A percentile compares a stretch with the other conserved stretches of the same genome.
phyloP scores from a whole-genome alignment of 2,113 vertebrate species.

The Ciconia boyciana region DNA sequence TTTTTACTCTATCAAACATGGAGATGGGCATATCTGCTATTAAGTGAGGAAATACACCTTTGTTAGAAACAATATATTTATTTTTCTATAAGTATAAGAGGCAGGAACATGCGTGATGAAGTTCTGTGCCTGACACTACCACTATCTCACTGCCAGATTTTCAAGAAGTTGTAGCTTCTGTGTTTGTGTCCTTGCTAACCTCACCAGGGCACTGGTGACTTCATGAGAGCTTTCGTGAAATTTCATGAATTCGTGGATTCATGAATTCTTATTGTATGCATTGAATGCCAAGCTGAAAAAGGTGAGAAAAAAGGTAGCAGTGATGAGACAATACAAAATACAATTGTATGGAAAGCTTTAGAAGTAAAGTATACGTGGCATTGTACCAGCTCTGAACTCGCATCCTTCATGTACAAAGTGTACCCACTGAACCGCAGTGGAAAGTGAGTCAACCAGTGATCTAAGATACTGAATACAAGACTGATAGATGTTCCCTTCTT shows the following conservation, averaged over 20 bases:
- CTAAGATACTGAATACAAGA: background rate
- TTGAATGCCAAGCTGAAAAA: background rate
- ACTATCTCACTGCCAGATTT: background rate
- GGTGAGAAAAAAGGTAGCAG: background rate
- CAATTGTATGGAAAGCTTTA: background rate
- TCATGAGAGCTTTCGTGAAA: background rate
- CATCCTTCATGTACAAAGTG: rapidly evolving
- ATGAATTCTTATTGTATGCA: background rate
- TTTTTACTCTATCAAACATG: background rate
- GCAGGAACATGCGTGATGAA: background rate
- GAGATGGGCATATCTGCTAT: background rate
- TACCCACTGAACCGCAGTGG: background rate
- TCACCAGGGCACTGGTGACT: background rate
- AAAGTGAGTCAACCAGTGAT: background rate
- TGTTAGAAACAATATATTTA: background rate
- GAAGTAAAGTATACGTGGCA: background rate
- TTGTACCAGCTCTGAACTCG: background rate
- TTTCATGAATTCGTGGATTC: background rate
- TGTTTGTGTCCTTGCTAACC: background rate
- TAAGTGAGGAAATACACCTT: background rate
- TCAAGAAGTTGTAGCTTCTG: background rate
- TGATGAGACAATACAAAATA: background rate
- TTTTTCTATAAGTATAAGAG: background rate
- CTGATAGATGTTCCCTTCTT: background rate
- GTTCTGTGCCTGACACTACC: background rate